Percentiles rank a stretch among this genome's conserved stretches.
These are phyloP conservation scores for Trypoxylus dichotomus DNA, from an alignment of 1,140 invertebrate genomes.

Conservation along the genomic window DNA sequence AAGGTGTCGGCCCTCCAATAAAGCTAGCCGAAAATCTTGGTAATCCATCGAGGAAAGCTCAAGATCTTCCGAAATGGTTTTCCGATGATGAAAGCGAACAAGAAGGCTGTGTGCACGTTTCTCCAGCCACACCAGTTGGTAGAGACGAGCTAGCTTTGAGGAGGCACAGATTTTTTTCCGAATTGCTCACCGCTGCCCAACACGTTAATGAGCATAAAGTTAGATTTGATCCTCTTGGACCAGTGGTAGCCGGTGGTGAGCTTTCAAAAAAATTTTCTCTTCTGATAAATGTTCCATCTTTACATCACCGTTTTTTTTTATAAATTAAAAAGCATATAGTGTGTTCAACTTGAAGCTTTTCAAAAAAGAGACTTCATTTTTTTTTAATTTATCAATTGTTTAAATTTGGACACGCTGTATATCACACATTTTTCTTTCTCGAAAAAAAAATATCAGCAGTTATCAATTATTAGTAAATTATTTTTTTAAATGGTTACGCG, in stretches of 20 bases:
- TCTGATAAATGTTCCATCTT: background rate
- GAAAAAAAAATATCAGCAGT: background rate
- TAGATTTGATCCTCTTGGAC: constrained; percentile 71
- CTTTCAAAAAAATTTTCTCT: constrained; percentile 27
- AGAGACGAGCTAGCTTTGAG: constrained; percentile 74
- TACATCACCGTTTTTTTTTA: constrained; percentile 20
- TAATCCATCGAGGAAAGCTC: constrained; percentile 28
- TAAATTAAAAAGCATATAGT: no score
- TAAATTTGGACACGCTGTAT: constrained; percentile 4
- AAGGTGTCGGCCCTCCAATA: constrained; percentile 43
- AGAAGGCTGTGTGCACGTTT: constrained; percentile 63
- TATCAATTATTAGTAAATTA: background rate
- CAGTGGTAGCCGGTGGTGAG: constrained; percentile 64
- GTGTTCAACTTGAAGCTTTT: no score
- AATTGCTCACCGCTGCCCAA: constrained; percentile 70
- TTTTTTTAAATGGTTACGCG: background rate
- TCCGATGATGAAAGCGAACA: constrained; percentile 47
- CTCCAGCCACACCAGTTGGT: constrained; percentile 73
- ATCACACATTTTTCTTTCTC: background rate
- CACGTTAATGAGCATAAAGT: constrained; percentile 73
- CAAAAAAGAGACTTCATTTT: background rate
- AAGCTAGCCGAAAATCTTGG: constrained; percentile 43
- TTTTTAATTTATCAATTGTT: no score
- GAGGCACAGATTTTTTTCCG: constrained; percentile 75
- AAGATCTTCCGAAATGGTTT: constrained; percentile 41